Percentiles rank a stretch among this genome's conserved stretches.
Conservation (phyloP, 2,888 invertebrate species). For the Pimpla rufipes region DNA sequence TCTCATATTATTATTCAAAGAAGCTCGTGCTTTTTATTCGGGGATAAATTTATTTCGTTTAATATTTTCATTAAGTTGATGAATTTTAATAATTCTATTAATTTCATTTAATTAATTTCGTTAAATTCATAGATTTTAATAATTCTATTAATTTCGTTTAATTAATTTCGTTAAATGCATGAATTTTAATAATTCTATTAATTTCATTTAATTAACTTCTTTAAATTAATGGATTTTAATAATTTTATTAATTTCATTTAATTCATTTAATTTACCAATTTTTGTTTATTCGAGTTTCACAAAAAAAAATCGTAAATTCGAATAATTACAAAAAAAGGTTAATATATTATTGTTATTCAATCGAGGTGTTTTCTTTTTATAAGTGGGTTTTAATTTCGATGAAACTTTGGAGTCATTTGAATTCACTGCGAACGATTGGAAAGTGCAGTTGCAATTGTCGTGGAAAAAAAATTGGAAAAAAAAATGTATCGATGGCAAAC, state of each 20-base stretch:
- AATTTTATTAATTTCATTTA: background rate
- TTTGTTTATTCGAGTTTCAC: background rate
- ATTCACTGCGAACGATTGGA: background rate
- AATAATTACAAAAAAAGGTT: too few relatives aligned
- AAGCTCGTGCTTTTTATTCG: too few relatives aligned
- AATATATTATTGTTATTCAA: too few relatives aligned
- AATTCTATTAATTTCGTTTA: background rate
- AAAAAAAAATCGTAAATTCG: too few relatives aligned
- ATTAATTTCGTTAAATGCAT: background rate
- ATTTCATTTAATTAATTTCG: too few relatives aligned
- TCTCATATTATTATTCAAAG: too few relatives aligned
- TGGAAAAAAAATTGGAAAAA: background rate
- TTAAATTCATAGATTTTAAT: too few relatives aligned
- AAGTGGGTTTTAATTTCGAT: too few relatives aligned
- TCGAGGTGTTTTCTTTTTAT: too few relatives aligned
- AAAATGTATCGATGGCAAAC: conserved; percentile 18
- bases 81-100: background rate
- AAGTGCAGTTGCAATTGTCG: background rate
- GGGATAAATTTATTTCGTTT: too few relatives aligned
- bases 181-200: background rate
- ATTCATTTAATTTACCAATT: background rate
- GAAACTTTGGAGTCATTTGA: too few relatives aligned
- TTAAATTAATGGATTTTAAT: background rate
- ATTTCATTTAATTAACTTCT: background rate
- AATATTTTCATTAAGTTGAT: too few relatives aligned